These are phyloP conservation scores for Himantopus leucocephalus DNA, from an alignment of 2,113 vertebrate genomes.

Conservation along the genomic window DNA sequence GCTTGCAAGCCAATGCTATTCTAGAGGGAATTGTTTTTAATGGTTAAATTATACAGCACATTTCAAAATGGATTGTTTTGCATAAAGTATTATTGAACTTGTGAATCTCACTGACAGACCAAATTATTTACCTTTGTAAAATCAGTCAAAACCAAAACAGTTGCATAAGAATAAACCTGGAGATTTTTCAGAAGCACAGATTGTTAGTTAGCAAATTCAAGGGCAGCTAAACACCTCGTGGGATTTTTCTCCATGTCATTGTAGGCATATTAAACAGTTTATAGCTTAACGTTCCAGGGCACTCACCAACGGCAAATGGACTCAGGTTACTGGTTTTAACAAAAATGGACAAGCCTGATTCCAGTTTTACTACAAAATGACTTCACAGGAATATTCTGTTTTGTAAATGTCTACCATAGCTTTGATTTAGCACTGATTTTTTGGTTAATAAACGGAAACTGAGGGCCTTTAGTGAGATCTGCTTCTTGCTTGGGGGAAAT, in stretches of 20 bases:
- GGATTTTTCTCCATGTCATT: background rate
- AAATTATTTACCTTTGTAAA: background rate
- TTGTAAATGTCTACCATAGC: background rate
- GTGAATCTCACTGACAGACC: background rate
- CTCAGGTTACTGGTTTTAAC: background rate
- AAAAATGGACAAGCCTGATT: background rate
- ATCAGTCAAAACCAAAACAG: background rate
- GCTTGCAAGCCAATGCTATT: background rate
- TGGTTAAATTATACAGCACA: background rate
- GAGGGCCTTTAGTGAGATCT: background rate
- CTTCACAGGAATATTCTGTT: background rate
- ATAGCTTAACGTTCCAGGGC: background rate
- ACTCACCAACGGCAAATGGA: background rate
- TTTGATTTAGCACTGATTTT: background rate
- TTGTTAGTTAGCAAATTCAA: background rate
- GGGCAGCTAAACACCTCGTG: background rate
- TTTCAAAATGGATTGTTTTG: background rate
- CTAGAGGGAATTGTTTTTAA: background rate
- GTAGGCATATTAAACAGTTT: background rate
- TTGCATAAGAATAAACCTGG: background rate
- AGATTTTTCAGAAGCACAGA: background rate
- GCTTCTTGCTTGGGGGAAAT: background rate
- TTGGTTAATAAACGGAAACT: background rate
- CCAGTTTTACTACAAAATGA: background rate
- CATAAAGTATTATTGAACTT: background rate